Base-by-base conservation (phyloP, 2,113 vertebrate genomes). In the Bufo bufo region DNA sequence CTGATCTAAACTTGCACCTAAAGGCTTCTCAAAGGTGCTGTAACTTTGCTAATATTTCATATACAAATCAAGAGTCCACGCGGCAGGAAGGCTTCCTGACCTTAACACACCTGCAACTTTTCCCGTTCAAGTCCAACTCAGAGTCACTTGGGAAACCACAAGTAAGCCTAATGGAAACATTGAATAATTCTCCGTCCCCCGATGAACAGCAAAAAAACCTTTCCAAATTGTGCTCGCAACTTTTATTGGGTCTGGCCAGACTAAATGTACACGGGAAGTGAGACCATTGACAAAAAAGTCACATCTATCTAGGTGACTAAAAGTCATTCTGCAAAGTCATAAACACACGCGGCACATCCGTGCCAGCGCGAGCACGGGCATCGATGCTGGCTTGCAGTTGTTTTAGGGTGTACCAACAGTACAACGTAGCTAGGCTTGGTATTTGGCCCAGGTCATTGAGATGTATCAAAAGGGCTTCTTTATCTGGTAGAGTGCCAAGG, bases 51-150 rank as follows among this genome's bases (percentile, higher is more conserved):
- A 92, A 93, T 79, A 95, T 93, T 95, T 93, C 94, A 94, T 74
- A 87, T 19, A 95, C 96, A 96, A 96, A 96, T 94, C 93, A 95
- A 94, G 94, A 96, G 94, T 95, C 96, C 95, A 94, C 90, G 92
- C 92, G 93, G 93, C 65, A 87, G 79, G 91, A 89, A 93, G 93
- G 93, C 81, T 47, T 20, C 23, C 93, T 94, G 94, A 95, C 94
- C 94, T 94, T 93, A 89, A 92, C 92, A 95, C 93, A 92, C 94
- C 90, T 94, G 93, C 90, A 93, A 93, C 89, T 92, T 89, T 92
- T 95, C 94, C 94, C 94, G 95, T 93, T 90, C 95, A 96, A 96
- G 96, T 95, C 95, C 91, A 89, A 93, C 93, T 94, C 92, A 87
- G 93, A 93, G 95, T 95, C 96, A 96, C 90, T 89, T 89, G 92